A percentile compares a stretch with the other conserved stretches of the same genome.
Conservation (phyloP, 2,888 invertebrate genomes). For the Siphlonurus alternatus region DNA sequence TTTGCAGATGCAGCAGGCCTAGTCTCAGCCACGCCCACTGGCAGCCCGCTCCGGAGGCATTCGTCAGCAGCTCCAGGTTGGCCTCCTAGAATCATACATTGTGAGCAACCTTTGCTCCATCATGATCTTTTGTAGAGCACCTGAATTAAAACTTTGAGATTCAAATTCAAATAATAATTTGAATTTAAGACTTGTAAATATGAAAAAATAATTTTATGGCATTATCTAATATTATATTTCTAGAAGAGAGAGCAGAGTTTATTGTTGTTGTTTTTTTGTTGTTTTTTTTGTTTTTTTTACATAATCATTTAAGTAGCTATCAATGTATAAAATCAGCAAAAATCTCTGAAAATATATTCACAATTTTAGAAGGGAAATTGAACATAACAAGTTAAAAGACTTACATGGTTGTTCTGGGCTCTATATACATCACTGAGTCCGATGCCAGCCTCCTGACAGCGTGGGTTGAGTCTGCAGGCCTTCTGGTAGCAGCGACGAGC, state of each 20-base stretch:
- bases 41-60: conserved; percentile 30
- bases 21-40: conserved; percentile 72
- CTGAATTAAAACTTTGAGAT: too few species aligned
- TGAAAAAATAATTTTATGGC: too few species aligned
- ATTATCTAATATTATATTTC: too few species aligned
- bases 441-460: conserved; percentile 46
- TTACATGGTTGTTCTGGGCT: conserved; percentile 43
- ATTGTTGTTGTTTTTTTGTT: too few species aligned
- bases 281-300: too few species aligned
- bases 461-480: conserved; percentile 53
- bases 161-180: too few species aligned
- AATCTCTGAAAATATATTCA: background rate
- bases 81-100: conserved; percentile 34
- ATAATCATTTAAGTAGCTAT: too few species aligned
- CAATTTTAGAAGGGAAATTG: background rate
- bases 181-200: too few species aligned
- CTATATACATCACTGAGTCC: conserved; percentile 61
- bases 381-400: conserved; percentile 8
- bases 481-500: conserved; percentile 74
- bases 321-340: too few species aligned
- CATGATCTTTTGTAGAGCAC: too few species aligned
- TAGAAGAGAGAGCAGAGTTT: too few species aligned
- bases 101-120: too few species aligned
- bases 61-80: conserved; percentile 42
- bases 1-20: conserved; percentile 61